Evolutionary conservation across 1,140 invertebrate species (phyloP).

Genomic region (Heterodera carotae): DNA sequence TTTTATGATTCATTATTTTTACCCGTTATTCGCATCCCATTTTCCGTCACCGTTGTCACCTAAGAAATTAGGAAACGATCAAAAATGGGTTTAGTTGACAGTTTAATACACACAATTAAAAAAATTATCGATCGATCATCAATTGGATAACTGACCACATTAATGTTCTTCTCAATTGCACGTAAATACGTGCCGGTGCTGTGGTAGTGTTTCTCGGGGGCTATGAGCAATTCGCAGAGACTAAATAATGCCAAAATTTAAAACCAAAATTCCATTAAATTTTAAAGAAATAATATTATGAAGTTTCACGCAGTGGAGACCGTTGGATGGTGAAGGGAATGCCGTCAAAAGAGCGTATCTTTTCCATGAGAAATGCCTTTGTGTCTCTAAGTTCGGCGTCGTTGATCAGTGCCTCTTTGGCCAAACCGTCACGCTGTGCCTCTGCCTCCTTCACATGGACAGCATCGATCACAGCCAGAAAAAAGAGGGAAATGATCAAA

Average conservation of each 20-base stretch:
- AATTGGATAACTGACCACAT: constrained; percentile 50
- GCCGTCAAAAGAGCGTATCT: constrained; percentile 49
- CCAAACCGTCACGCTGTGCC: constrained; percentile 6
- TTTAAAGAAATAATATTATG: constrained; percentile 1
- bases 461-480: constrained; percentile 55
- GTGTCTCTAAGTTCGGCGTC: constrained; percentile 32
- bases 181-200: constrained; percentile 55
- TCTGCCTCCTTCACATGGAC: constrained; percentile 47
- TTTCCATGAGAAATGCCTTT: constrained; percentile 50
- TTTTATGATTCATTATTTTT: neutral
- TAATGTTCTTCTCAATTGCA: constrained; percentile 57
- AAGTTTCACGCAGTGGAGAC: constrained; percentile 16
- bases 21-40: constrained; percentile 26
- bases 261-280: constrained; percentile 8
- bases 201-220: constrained; percentile 52
- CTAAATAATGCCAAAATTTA: constrained; percentile 23
- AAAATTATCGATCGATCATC: no score
- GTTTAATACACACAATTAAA: no score
- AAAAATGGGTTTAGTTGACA: no score
- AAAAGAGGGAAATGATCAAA: constrained; percentile 16
- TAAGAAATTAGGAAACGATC: neutral
- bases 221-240: constrained; percentile 50
- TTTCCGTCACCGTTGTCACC: constrained; percentile 27
- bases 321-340: constrained; percentile 57
- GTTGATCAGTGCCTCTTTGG: constrained; percentile 31